phyloP scores from a whole-genome alignment of 2,888 invertebrate species.

The Heteropelma amictum region DNA sequence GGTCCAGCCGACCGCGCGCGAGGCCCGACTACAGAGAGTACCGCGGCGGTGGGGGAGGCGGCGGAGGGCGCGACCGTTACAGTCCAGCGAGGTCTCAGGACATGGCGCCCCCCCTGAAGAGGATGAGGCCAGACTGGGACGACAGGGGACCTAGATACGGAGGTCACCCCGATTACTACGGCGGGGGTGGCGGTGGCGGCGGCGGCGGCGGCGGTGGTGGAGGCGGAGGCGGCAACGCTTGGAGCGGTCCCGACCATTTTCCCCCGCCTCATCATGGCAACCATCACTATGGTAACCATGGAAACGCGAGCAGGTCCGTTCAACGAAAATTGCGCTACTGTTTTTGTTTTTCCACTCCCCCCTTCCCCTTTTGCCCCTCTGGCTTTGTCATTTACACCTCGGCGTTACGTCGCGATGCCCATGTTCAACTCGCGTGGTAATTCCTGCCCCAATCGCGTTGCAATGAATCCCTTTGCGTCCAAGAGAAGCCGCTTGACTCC shows the following conservation, averaged over 20 bases:
- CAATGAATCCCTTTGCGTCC: conserved; percentile 25
- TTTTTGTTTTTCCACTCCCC: conserved; percentile 3
- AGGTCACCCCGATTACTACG: conserved; percentile 68
- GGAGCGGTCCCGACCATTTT: conserved; percentile 72
- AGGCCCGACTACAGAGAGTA: conserved; percentile 90
- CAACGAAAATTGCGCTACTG: conserved; percentile 21
- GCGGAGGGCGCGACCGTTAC: conserved; percentile 82
- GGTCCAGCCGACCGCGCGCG: conserved; percentile 82
- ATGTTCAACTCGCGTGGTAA: conserved; percentile 17
- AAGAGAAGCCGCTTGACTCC: conserved; percentile 72
- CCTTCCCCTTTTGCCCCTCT: no score
- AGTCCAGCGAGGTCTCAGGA: conserved; percentile 86
- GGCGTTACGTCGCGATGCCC: no score
- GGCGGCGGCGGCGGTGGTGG: conserved; percentile 62
- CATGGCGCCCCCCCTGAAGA: conserved; percentile 87
- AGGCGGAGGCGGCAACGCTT: conserved; percentile 64
- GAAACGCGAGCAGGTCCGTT: conserved; percentile 72
- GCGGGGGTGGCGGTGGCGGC: conserved; percentile 57
- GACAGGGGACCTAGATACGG: conserved; percentile 75
- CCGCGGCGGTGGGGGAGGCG: conserved; percentile 83
- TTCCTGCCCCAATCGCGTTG: neutral
- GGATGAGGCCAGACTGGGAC: conserved; percentile 88
- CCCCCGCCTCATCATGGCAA: conserved; percentile 81
- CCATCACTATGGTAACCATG: conserved; percentile 82
- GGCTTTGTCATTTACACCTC: no score